Percentiles rank a stretch among this genome's conserved stretches.
These are phyloP conservation scores for Ectemnius continuus DNA, from an alignment of 2,888 invertebrate species.

Conservation along the genomic window DNA sequence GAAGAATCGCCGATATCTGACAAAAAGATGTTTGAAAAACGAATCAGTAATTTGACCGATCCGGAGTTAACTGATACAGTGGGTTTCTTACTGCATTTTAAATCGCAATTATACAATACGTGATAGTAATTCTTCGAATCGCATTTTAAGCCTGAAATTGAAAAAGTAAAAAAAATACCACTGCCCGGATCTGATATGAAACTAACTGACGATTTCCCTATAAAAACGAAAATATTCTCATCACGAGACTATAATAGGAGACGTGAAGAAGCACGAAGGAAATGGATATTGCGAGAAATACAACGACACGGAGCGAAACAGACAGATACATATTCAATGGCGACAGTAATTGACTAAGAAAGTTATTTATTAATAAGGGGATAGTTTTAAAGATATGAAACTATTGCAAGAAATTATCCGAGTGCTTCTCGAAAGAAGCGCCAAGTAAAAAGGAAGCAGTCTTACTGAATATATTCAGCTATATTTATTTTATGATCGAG, in stretches of 20 bases:
- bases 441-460: no score
- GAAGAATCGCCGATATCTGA: slow-evolving; percentile 26
- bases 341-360: slow-evolving; percentile 42
- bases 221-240: slow-evolving; percentile 33
- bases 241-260: slow-evolving; percentile 45
- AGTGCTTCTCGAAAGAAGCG: no score
- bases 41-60: slow-evolving; percentile 12
- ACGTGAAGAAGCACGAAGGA: slow-evolving; percentile 59
- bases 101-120: no score
- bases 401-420: no score
- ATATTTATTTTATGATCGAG: slow-evolving; percentile 12
- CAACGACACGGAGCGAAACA: slow-evolving; percentile 50
- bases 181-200: slow-evolving; percentile 50
- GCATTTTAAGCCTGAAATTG: slow-evolving; percentile 21
- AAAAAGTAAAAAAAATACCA: slow-evolving; percentile 56
- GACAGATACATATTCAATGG: slow-evolving; percentile 58
- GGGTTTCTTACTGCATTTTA: neutral
- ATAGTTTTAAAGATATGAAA: no score
- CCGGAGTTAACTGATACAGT: slow-evolving; percentile 12
- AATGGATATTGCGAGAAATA: slow-evolving; percentile 67
- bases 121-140: neutral
- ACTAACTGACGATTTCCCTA: slow-evolving; percentile 50
- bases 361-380: neutral
- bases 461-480: slow-evolving; percentile 40
- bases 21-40: slow-evolving; percentile 22